Percentiles rank a stretch among this genome's conserved stretches.
These are phyloP conservation scores for Ischnura elegans DNA, from an alignment of 2,888 invertebrate species.

Conservation along the genomic window DNA sequence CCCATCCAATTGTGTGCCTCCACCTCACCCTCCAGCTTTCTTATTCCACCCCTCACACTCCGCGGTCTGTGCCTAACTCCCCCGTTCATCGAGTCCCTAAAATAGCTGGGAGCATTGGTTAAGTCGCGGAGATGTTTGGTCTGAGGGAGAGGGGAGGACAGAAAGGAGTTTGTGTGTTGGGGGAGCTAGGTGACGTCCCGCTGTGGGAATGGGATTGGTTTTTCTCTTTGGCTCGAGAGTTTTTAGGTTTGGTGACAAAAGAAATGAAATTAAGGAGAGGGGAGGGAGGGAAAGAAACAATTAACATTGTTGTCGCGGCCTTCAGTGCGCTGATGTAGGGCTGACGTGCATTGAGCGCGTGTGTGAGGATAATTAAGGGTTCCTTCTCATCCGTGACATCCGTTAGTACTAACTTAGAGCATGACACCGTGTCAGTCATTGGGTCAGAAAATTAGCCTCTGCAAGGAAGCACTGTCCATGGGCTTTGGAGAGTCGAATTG, in stretches of 20 bases:
- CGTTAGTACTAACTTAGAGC: neutral
- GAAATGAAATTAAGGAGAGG: constrained; percentile 17
- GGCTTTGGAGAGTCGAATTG: too few species aligned
- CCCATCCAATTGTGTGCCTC: constrained; percentile 36
- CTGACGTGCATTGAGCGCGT: neutral
- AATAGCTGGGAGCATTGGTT: constrained; percentile 12
- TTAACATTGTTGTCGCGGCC: neutral
- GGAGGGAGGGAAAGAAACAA: neutral
- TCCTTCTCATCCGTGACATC: neutral
- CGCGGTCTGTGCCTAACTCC: neutral
- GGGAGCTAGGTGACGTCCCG: neutral
- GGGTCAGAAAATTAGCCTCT: too few species aligned
- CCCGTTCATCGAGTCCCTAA: neutral
- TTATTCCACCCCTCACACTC: neutral
- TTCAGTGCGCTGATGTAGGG: neutral
- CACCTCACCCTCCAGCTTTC: neutral
- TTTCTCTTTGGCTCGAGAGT: neutral
- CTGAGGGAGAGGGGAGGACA: neutral
- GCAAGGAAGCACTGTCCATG: too few species aligned
- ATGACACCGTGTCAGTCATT: too few species aligned
- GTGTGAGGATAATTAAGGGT: neutral
- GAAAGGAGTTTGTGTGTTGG: neutral
- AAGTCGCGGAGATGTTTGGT: neutral
- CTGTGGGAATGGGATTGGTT: neutral
- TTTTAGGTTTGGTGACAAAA: neutral